Base-by-base conservation (phyloP, 2,888 invertebrate species). In the Xestia ashworthii region DNA sequence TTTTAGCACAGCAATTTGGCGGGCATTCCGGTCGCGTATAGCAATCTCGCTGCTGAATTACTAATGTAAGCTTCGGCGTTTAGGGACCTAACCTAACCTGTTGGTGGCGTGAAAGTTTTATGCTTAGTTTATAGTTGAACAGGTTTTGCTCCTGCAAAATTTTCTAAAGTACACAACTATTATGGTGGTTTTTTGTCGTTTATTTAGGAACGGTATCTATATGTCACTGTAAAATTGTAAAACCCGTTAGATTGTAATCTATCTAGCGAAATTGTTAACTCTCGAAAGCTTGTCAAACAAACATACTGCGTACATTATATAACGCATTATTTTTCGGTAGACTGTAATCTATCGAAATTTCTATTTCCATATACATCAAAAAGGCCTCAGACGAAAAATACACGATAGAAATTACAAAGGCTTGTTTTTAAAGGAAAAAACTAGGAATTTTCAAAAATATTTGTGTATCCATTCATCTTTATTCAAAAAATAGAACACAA, bases 61-160 rank as follows among this genome's bases (percentile, higher is more conserved):
- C 75, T 86, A 74, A 88, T 80, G 78, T 62, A 71, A 14, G 68
- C 66, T 64, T 65, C 62, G 58, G 71, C 62, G 78, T 73, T 80
- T 74, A 76, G 80, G 68, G 82, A 71, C 68, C 71, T 69, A 70
- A 81, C 48, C 44, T 76, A 70, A 88, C 88, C 79, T 84, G 82
- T 84, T 87, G 77, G 70, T 65, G 16, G 53, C n/a, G 53, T 83
- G 60, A 80, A 81, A 65, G 60, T 77, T 83, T 76, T 67, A 76
- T 77, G 60, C 22, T 46, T 68, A 69, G 69, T 74, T 76, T 72
- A 62, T 44, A 81, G 82, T 69, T 66, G 16, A 64, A 81, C 44
- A 38, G 5, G 44, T 55, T 80, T 44, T 38, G 64, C 32, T 48
- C 19, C 16, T 71, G 50, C 38, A 70, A 38, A 9, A 50, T 80